These are phyloP conservation scores for Lethenteron reissneri DNA, from an alignment of 2,113 vertebrate genomes.

Conservation along the genomic window DNA sequence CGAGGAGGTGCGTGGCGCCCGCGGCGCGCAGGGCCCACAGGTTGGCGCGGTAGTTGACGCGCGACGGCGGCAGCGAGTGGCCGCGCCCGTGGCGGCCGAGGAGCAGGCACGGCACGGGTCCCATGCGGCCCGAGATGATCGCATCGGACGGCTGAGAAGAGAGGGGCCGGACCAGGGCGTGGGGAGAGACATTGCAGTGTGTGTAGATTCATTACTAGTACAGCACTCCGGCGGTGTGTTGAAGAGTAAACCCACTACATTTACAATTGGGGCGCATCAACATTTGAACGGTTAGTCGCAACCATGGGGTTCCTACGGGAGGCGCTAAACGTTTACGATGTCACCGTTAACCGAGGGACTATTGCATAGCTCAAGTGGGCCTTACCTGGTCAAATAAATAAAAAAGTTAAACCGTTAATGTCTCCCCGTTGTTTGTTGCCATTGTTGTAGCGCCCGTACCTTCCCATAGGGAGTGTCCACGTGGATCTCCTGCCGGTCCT, in stretches of 20 bases:
- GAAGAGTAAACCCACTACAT: too few relatives aligned
- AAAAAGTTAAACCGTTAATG: neutral
- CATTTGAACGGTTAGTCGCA: neutral
- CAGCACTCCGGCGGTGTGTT: neutral
- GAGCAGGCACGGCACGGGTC: neutral
- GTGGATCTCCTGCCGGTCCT: conserved; percentile 64
- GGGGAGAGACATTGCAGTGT: neutral
- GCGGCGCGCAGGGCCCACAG: conserved; percentile 76
- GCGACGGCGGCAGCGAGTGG: conserved; percentile 71
- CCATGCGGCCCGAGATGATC: neutral
- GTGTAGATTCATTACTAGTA: neutral
- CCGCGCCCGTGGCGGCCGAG: conserved; percentile 50
- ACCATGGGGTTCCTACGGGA: neutral
- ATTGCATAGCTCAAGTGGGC: neutral
- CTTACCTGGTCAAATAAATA: neutral
- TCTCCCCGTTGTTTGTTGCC: neutral
- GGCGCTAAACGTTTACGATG: neutral
- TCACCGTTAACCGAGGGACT: neutral
- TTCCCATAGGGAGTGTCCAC: conserved; percentile 87
- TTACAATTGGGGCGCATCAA: neutral
- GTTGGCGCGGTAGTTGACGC: conserved; percentile 75
- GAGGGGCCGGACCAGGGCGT: neutral
- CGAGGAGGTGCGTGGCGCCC: conserved; percentile 68
- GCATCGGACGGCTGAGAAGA: neutral
- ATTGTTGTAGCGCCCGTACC: conserved; percentile 21